Conservation (phyloP, 2,888 invertebrate genomes). For the Hanleya hanleyi region DNA sequence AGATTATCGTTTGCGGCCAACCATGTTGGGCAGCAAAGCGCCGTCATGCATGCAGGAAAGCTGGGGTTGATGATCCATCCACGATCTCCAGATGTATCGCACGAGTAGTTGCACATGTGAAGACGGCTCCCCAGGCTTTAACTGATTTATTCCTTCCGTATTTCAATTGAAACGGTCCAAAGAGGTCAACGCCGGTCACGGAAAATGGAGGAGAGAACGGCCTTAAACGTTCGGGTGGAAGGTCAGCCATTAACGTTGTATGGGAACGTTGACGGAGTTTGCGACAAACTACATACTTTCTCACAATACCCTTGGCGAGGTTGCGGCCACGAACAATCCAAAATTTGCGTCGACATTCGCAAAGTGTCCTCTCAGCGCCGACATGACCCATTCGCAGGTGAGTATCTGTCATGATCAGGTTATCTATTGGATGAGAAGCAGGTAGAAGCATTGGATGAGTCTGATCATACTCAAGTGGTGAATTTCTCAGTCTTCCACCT, state of each 20-base stretch:
- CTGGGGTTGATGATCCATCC: conserved; percentile 7
- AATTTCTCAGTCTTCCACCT: too few relatives aligned
- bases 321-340: conserved; percentile 4
- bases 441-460: too few relatives aligned
- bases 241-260: too few relatives aligned
- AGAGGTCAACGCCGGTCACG: conserved; percentile 15
- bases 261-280: not conserved
- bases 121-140: conserved; percentile 18
- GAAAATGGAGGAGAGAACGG: too few relatives aligned
- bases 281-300: conserved; percentile 15
- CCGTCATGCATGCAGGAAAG: conserved; percentile 17
- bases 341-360: too few relatives aligned
- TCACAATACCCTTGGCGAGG: not conserved
- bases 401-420: too few relatives aligned
- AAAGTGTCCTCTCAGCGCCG: conserved; percentile 10
- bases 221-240: too few relatives aligned
- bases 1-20: too few relatives aligned
- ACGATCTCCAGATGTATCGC: conserved; percentile 24
- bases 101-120: conserved; percentile 13
- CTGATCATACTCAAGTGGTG: too few relatives aligned
- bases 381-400: conserved; percentile 4
- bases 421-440: too few relatives aligned
- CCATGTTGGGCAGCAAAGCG: conserved; percentile 14
- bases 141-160: not conserved
- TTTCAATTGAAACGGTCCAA: conserved; percentile 14